Base-by-base conservation (phyloP, 2,797 vertebrate genomes). In the Rhinella marina region DNA sequence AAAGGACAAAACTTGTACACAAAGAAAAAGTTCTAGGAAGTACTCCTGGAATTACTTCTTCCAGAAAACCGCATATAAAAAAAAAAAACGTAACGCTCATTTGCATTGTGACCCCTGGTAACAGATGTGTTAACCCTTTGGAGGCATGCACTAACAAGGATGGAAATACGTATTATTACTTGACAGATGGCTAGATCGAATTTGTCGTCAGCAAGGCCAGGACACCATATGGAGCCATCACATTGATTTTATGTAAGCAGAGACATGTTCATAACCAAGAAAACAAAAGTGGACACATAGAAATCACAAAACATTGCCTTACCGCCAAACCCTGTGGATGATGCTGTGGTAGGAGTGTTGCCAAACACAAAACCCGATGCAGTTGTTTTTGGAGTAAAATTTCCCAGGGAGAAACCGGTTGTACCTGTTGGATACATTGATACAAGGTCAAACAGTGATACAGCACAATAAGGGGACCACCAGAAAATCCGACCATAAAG, bases 261-360 rank as follows among this genome's bases (percentile, higher is more conserved):
- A 57, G 56, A 57, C 56, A 17, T 19, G 56, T 4, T 13, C 17
- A 14, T 4, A 16, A 57, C 56, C 1, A 64, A 9, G 3, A 64
- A n/a, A 64, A 11, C 10, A 76, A 76, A n/a, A 21, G n/a, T 41
- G 41, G 41, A 17, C 25, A 50, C 2, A 73, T 2, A 75, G 4
- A 75, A 80, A 59, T 80, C 27, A 32, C 10, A 48, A 23, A 41
- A 66, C 7, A 64, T 29, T 89, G 90, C 61, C 93, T 95, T 95
- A 96, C 95, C 95, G 91, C 95, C 94, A 90, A 97, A 97, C 91
- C 95, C 95, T 14, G 96, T 93, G 4, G 95, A 82, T 73, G 96
- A 93, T 54, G 95, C 92, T 90, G 95, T 95, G 79, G 92, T 91
- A 88, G 92, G 91, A 87, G 95, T 92, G 23, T 93, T 41, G 86